A percentile compares a stretch with the other conserved stretches of the same genome.
Conservation (phyloP, 2,888 invertebrate species). For the Onthophagus sagittarius region DNA sequence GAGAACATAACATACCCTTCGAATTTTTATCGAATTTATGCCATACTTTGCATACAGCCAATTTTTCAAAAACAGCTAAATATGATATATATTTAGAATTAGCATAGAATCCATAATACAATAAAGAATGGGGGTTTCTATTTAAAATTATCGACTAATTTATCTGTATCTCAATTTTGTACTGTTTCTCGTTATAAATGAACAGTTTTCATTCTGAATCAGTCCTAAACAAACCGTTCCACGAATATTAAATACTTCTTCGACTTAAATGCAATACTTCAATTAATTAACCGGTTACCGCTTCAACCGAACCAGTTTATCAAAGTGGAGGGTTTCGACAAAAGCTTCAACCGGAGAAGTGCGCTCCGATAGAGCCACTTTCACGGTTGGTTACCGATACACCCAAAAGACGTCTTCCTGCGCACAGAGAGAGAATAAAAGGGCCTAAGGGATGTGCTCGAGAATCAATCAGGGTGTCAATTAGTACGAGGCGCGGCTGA, state of each 20-base stretch:
- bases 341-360: not conserved
- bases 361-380: not conserved
- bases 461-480: conserved; percentile 44
- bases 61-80: no score
- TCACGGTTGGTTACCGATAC: conserved; percentile 4
- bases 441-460: conserved; percentile 34
- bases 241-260: not conserved
- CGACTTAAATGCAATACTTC: not conserved
- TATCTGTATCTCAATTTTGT: no score
- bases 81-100: no score
- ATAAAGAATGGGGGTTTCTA: no score
- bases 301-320: not conserved
- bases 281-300: not conserved
- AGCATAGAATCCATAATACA: no score
- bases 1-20: no score
- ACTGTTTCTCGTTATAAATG: no score
- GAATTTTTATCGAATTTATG: no score
- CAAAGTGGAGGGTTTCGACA: not conserved
- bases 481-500: conserved; percentile 35
- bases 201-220: not conserved
- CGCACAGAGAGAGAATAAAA: conserved; percentile 26
- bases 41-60: no score
- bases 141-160: no score
- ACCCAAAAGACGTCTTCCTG: conserved; percentile 1
- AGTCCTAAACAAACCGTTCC: not conserved